A percentile compares a stretch with the other conserved stretches of the same genome.
Conservation (phyloP, 2,113 vertebrate genomes). For the Leucopsar rothschildi region DNA sequence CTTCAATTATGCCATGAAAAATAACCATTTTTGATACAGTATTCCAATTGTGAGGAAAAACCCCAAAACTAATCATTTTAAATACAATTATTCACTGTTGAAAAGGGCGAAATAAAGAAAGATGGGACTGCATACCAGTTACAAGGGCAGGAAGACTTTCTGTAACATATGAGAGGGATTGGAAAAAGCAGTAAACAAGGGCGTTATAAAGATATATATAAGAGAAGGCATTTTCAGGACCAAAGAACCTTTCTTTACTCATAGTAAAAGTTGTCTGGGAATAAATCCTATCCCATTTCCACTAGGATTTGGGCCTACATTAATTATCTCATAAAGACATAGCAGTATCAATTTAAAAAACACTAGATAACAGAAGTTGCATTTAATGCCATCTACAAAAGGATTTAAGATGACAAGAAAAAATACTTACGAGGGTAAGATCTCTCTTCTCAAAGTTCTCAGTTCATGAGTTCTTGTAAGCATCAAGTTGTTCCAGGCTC, state of each 20-base stretch:
- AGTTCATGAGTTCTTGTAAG: not conserved
- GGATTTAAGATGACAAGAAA: not conserved
- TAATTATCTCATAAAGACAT: not conserved
- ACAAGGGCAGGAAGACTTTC: not conserved
- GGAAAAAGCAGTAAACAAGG: not conserved
- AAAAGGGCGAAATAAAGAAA: not conserved
- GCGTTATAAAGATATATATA: not conserved
- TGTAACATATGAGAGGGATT: not conserved
- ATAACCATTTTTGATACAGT: not conserved
- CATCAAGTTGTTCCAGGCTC: not conserved
- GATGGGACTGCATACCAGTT: not conserved
- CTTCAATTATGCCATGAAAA: not conserved
- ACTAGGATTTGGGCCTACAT: not conserved
- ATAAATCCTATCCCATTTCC: not conserved
- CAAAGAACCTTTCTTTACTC: not conserved
- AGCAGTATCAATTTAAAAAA: not conserved
- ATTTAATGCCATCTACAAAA: not conserved
- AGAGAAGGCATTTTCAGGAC: not conserved
- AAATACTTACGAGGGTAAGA: constrained; percentile 14
- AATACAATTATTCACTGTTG: not conserved
- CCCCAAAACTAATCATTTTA: not conserved
- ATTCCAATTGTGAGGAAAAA: not conserved
- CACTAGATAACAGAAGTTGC: not conserved
- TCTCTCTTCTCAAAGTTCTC: not conserved
- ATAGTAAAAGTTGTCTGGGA: not conserved